Conservation (phyloP, 2,888 invertebrate genomes). For the Drosophila fulvimacula region DNA sequence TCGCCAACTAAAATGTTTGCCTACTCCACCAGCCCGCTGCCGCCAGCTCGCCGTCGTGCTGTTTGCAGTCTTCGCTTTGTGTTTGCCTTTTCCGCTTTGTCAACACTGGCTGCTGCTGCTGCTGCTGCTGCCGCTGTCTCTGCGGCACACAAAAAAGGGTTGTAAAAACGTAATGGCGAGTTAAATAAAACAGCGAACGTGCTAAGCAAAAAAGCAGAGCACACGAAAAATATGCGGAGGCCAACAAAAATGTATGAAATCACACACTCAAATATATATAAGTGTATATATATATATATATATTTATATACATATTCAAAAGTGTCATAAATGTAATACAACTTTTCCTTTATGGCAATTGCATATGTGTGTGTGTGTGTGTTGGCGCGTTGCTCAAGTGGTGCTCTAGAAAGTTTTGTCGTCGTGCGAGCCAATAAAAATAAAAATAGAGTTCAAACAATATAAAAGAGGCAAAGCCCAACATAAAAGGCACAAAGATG, state of each 20-base stretch:
- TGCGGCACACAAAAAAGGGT: conserved; percentile 61
- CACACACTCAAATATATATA: not conserved
- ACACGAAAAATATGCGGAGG: conserved; percentile 62
- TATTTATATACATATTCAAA: conserved; percentile 63
- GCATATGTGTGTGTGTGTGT: conserved; percentile 34
- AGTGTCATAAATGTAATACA: conserved; percentile 68
- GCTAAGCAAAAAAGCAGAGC: conserved; percentile 41
- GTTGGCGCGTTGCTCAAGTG: conserved; percentile 66
- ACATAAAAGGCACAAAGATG: conserved; percentile 49
- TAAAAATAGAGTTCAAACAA: conserved; percentile 71
- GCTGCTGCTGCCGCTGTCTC: conserved; percentile 19
- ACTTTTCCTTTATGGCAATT: conserved; percentile 71
- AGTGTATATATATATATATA: not conserved
- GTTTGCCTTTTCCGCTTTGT: conserved; percentile 77
- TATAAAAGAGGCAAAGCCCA: conserved; percentile 52
- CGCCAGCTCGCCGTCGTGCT: conserved; percentile 44
- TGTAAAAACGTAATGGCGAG: conserved; percentile 80
- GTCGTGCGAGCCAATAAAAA: conserved; percentile 69
- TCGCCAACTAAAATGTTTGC: conserved; percentile 68
- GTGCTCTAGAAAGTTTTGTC: conserved; percentile 63
- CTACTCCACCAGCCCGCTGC: conserved; percentile 26
- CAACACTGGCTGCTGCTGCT: conserved; percentile 55
- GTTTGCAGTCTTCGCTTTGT: conserved; percentile 72
- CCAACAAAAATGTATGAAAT: conserved; percentile 57
- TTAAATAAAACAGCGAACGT: conserved; percentile 79